Evolutionary conservation across 2,797 vertebrate species (phyloP).

Genomic region (Sebastes wilsoni): DNA sequence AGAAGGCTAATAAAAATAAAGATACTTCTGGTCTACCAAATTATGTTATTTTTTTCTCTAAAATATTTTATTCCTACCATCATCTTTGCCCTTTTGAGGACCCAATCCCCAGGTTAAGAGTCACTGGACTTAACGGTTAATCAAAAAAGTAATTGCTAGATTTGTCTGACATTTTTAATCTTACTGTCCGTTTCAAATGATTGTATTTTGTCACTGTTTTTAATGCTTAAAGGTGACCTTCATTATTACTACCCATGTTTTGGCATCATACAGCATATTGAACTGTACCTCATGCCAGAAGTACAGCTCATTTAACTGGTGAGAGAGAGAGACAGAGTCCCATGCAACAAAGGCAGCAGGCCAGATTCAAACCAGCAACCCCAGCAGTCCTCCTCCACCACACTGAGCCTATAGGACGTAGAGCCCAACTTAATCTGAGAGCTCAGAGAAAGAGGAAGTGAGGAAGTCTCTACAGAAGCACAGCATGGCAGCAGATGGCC

Average conservation of each 20-base stretch:
- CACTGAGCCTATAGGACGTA: conserved; percentile 22
- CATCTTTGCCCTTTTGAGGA: too few relatives aligned
- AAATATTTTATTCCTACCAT: too few relatives aligned
- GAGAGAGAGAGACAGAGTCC: not conserved
- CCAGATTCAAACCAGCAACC: conserved; percentile 55
- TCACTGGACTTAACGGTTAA: not conserved
- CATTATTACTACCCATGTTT: not conserved
- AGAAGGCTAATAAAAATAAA: not conserved
- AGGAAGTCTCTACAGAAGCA: conserved; percentile 67
- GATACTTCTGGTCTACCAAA: not conserved
- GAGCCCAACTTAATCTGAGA: conserved; percentile 50
- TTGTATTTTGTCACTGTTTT: not conserved
- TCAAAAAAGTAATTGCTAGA: not conserved
- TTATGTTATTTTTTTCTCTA: not conserved
- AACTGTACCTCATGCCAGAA: not conserved
- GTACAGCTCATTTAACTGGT: conserved; percentile 14
- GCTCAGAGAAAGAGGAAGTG: conserved; percentile 51
- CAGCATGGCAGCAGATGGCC: conserved; percentile 83
- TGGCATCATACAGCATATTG: not conserved
- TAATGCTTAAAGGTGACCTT: conserved; percentile 33
- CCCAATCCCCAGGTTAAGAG: too few relatives aligned
- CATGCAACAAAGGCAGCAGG: conserved; percentile 13
- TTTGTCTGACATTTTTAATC: not conserved
- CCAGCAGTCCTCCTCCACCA: conserved; percentile 31
- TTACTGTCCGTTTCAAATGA: not conserved